A percentile compares a stretch with the other conserved stretches of the same genome.
Evolutionary conservation across 1,140 invertebrate genomes (phyloP).

Genomic region (Drosophila micromelanica): DNA sequence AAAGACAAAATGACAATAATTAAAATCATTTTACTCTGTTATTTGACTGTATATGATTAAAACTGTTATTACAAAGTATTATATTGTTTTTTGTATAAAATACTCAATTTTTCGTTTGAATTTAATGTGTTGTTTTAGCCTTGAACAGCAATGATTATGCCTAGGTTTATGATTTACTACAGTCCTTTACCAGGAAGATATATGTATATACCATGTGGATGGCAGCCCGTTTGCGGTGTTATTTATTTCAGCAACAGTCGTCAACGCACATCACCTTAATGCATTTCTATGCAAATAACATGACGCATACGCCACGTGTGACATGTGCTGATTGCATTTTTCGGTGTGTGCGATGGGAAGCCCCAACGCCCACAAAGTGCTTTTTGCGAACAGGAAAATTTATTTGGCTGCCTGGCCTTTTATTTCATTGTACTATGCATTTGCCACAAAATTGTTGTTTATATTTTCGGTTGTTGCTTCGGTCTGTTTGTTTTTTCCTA

Average conservation of each 20-base stretch:
- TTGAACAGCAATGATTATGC: too few species aligned
- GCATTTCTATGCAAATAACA: constrained; percentile 44
- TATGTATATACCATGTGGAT: not conserved
- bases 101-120: too few species aligned
- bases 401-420: constrained; percentile 35
- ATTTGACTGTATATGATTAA: too few species aligned
- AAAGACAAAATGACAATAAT: too few species aligned
- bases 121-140: too few species aligned
- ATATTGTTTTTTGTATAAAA: too few species aligned
- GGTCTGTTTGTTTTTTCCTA: constrained; percentile 7
- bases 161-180: not conserved
- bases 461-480: constrained; percentile 4
- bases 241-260: not conserved
- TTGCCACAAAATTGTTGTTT: not conserved
- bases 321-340: constrained; percentile 50
- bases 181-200: not conserved
- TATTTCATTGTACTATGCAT: constrained; percentile 7
- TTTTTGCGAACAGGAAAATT: constrained; percentile 21
- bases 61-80: not conserved
- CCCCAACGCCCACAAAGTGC: not conserved
- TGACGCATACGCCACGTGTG: constrained; percentile 45
- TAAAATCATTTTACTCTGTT: too few species aligned
- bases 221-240: not conserved
- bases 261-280: constrained; percentile 19
- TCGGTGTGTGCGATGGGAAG: not conserved